Evolutionary conservation across 2,797 vertebrate species (phyloP), one percentile per base, ranked within the genome.

Genomic region (Gadopsis marmoratus): DNA sequence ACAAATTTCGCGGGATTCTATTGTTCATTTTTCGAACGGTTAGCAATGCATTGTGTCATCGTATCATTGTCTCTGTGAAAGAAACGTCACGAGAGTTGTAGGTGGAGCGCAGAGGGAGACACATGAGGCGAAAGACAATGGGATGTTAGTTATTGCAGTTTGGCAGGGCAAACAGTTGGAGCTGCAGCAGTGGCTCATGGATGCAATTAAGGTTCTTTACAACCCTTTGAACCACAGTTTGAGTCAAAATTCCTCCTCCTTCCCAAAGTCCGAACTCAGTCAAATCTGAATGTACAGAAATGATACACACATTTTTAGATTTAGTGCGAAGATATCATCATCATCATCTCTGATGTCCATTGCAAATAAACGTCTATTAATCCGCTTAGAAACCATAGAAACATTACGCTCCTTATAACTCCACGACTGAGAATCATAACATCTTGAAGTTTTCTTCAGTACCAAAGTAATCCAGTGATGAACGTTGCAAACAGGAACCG

Each of bases 121-220:
- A 43, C 13, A 4, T 12, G 39, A 41, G 7, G 33, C 33, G 7
- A 35, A 35, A 7, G 35, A 9, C 37, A 39, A 39, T 3, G 37
- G 37, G 37, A 39, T 10, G 37, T 39, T 39, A 9, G 37, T 39
- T 11, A 39, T 39, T 39, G 37, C 8, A 10, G 41, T 43, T 43
- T 43, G 12, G 13, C 41, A 23, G 21, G 53, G 29, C 23, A 41
- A 31, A 31, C 37, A 35, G 23, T 7, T 35, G 45, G 17, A 47
- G 33, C 56, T n/a, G 68, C 68, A 21, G 68, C 17, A n/a, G 75
- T 17, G 50, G n/a, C 74, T 71, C 23, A 29, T 3, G 54, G 31
- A 73, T 47, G 23, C 23, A 31, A 39, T 61, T 59, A 54, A 31
- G 39, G 21, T 26, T 37, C 54, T n/a, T 59, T 35, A 35, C 53